Percentiles rank a stretch among this genome's conserved stretches.
Evolutionary conservation across 2,797 vertebrate species (phyloP).

Genomic region (Periophthalmus magnuspinnatus): DNA sequence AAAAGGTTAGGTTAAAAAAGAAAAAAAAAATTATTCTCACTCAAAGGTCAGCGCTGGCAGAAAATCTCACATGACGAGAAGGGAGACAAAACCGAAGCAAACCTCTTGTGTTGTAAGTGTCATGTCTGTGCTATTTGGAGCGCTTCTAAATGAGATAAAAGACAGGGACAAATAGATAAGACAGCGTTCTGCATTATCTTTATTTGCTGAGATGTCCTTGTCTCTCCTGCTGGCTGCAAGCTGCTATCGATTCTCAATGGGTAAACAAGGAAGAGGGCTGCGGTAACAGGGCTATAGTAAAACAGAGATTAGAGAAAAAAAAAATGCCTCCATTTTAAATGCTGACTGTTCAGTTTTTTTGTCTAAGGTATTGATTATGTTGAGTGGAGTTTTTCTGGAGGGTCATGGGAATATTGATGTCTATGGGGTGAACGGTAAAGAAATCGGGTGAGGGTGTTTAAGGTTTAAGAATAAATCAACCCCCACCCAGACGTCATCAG

Average conservation of each 20-base stretch:
- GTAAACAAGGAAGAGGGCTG: slow-evolving; percentile 3
- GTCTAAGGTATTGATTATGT: slow-evolving; percentile 65
- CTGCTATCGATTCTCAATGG: slow-evolving; percentile 67
- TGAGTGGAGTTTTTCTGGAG: slow-evolving; percentile 52
- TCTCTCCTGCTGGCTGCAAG: slow-evolving; percentile 61
- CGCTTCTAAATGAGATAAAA: slow-evolving; percentile 61
- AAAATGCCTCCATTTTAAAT: slow-evolving; percentile 19
- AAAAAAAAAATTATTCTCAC: slow-evolving; percentile 21
- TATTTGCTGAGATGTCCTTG: slow-evolving; percentile 68
- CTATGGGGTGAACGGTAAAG: slow-evolving; percentile 40
- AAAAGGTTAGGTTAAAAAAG: slow-evolving; percentile 27
- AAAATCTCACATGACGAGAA: slow-evolving; percentile 38
- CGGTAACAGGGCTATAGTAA: slow-evolving; percentile 12
- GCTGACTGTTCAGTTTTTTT: slow-evolving; percentile 17
- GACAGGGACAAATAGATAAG: slow-evolving; percentile 69
- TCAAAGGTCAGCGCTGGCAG: slow-evolving; percentile 55
- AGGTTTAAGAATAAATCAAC: slow-evolving; percentile 50
- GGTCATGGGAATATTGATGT: slow-evolving; percentile 76
- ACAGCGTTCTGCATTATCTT: slow-evolving; percentile 57
- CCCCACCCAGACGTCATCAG: slow-evolving; percentile 63
- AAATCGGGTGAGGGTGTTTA: slow-evolving; percentile 33
- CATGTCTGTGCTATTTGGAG: slow-evolving; percentile 18
- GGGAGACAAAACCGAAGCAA: slow-evolving; percentile 23
- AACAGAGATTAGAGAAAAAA: slow-evolving; percentile 10
- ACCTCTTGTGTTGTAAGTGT: slow-evolving; percentile 14